Evolutionary conservation across 1,140 invertebrate genomes (phyloP), one percentile per base, ranked within the genome.

Genomic region (Diachasma alloeum): DNA sequence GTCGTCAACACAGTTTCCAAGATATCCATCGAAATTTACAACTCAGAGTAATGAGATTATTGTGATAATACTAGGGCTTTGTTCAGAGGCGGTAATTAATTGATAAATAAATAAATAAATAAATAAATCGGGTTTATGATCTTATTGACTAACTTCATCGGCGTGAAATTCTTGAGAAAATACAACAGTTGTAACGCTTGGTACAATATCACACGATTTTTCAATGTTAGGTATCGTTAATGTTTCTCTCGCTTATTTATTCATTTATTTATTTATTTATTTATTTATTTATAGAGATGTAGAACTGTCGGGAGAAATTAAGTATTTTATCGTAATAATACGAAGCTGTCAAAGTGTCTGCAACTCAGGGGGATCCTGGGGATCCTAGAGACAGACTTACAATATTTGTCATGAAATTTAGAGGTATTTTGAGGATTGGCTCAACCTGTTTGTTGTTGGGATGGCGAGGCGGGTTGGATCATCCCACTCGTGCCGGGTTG

Each of bases 351-450:
- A 26, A 11, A 13, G 59, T 63, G 24, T 26, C 24, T 63, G 10
- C 19, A 63, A 19, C 59, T 19, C 19, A 3, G 24, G 19, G 24
- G 11, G 11, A 63, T 63, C 59, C 59, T 15, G 8, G 0, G 24
- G 10, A 63, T 26, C 11, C 24, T 63, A 1, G 24, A 63, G 59
- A 24, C 59, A 63, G 59, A 15, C 24, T 63, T 19, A 24, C 11
- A 63, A 63, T 63, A 63, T 31, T 63, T 63, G 59, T 63, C 59
- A 63, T 63, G 59, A 63, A 63, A 63, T 63, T 24, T 63, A 63
- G 3, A 63, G 15, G 19, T 15, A 63, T 26, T 31, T 63, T 26
- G 19, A 8, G 24, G 26, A 63, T 53, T 10, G 13, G 39, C 26
- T 63, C 59, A 63, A 26, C 59, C 59, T 4, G 59, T 63, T n/a